Evolutionary conservation across 2,113 vertebrate species (phyloP).

Genomic region (Oreochromis spilurus): DNA sequence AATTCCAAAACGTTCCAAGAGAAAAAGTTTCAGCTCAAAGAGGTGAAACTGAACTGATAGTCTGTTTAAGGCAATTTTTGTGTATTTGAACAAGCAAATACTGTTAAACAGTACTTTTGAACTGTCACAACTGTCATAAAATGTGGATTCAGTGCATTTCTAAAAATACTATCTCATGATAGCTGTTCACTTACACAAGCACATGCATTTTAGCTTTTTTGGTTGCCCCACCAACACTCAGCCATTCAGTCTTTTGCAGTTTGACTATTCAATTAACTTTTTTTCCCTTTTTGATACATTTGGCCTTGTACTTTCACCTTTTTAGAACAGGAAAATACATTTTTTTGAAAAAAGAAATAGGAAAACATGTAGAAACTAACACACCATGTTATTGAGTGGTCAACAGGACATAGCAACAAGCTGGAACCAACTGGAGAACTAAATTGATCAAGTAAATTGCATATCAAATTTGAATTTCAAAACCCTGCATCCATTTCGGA

Average conservation of each 20-base stretch:
- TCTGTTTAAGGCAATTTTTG: neutral
- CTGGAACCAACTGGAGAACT: neutral
- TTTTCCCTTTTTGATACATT: neutral
- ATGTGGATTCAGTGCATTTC: neutral
- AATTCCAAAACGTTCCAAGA: neutral
- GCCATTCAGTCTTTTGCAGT: neutral
- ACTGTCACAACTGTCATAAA: neutral
- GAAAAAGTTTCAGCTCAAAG: neutral
- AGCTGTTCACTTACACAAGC: neutral
- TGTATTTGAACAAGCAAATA: neutral
- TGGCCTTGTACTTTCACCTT: neutral
- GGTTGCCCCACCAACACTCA: neutral
- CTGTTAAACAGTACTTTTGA: neutral
- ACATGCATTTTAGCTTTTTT: neutral
- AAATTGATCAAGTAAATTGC: constrained; percentile 5
- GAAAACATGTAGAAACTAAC: neutral
- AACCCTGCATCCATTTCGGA: neutral
- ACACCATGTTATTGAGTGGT: neutral
- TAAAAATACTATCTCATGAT: neutral
- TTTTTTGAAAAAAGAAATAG: neutral
- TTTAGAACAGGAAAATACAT: neutral
- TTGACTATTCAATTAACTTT: neutral
- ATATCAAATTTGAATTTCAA: constrained; percentile 14
- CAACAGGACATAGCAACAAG: neutral
- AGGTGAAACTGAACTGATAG: neutral